Conservation (phyloP, 2,888 invertebrate genomes). For the Phortica magna region DNA sequence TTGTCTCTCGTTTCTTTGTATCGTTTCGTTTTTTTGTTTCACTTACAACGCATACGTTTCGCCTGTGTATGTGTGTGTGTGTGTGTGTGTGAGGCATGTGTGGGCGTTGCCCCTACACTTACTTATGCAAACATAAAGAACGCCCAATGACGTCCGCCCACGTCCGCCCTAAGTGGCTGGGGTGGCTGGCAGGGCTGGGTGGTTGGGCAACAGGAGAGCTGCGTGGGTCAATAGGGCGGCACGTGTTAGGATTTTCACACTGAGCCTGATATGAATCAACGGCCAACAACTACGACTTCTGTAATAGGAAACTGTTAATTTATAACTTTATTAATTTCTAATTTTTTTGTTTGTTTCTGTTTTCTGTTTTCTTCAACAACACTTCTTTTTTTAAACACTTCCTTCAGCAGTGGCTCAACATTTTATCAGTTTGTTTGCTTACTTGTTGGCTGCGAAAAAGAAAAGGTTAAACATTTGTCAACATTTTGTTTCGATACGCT, state of each 20-base stretch:
- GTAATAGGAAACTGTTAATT: constrained; percentile 24
- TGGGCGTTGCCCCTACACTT: background rate
- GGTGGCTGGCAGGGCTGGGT: too few relatives aligned
- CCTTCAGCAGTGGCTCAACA: background rate
- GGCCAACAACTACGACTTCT: background rate
- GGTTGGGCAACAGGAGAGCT: background rate
- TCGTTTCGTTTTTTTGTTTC: background rate
- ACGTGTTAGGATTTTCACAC: background rate
- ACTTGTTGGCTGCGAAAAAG: background rate
- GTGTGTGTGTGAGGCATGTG: background rate
- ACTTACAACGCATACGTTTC: background rate
- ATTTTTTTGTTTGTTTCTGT: background rate
- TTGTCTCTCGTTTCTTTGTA: background rate
- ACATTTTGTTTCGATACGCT: constrained; percentile 19
- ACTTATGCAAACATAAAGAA: constrained; percentile 8
- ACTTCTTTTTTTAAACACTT: background rate
- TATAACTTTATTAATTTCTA: constrained; percentile 21
- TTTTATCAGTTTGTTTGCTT: background rate
- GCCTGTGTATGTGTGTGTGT: too few relatives aligned
- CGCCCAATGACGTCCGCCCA: background rate
- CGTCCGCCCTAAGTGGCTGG: background rate
- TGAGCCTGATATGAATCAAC: background rate
- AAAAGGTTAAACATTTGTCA: constrained; percentile 33
- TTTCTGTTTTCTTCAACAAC: background rate
- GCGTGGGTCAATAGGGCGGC: constrained; percentile 5